Base-by-base conservation (phyloP, 2,888 invertebrate genomes). In the Desoria tigrina region DNA sequence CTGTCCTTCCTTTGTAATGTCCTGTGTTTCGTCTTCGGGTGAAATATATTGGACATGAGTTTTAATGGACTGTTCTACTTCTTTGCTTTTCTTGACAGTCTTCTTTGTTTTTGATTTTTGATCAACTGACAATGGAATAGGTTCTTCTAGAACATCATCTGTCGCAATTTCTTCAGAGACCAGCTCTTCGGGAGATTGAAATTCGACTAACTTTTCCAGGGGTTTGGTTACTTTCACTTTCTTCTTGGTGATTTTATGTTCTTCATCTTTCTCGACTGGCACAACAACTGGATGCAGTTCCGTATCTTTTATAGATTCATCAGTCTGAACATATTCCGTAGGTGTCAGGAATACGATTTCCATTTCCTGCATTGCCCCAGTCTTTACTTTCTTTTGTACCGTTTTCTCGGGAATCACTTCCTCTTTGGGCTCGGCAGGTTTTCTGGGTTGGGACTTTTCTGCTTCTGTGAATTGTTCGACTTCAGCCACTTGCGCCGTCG, bases 171-270 rank as follows among this genome's bases (percentile, higher is more conserved):
- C 28, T n/a, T 55, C 55, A 21, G 53, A 23, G 16, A 53, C 27
- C 3, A 77, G 86, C 84, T 55, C 84, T 81, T 67, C 83, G 16
- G 53, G 63, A 32, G 61, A 49, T 23, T 45, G 24, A 23, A 39
- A 65, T 16, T 61, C 37, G 7, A 61, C 45, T 7, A 26, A 21
- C 1, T 18, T 9, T 11, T 42, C 55, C 26, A 32, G 49, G 3
- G 27, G 18, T 21, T 55, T 56, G 14, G 9, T 26, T 24, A 14
- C 45, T 28, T 55, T 57, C 3, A 11, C 45, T 39, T 54, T 61
- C 45, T 54, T 63, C 26, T 63, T 63, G 49, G 55, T 63, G 14
- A 2, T 28, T 4, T 28, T 24, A 23, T 21, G 26, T 23, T 42
- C 58, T 7, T 6, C 4, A 7, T 16, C 7, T 53, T 23, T 16